Evolutionary conservation across 2,797 vertebrate species (phyloP).

Genomic region (Anguilla marmorata): DNA sequence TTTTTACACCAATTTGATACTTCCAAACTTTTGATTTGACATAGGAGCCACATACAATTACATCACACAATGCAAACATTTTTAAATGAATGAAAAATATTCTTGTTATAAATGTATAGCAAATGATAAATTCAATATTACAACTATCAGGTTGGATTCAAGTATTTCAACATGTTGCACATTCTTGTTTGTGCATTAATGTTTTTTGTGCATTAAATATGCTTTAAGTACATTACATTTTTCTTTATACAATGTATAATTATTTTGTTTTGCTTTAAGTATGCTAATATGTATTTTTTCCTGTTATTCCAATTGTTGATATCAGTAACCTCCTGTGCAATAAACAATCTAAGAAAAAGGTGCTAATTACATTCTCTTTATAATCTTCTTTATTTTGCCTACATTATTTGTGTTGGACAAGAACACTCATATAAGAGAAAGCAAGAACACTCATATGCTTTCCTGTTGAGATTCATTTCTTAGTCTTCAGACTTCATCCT

Average conservation of each 20-base stretch:
- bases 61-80: too few species aligned
- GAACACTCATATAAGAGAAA: neutral
- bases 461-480: neutral
- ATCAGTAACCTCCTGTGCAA: neutral
- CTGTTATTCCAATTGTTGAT: neutral
- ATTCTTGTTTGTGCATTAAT: too few species aligned
- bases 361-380: neutral
- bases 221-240: neutral
- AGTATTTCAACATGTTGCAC: too few species aligned
- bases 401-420: neutral
- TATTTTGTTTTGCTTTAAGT: neutral
- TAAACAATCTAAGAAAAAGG: neutral
- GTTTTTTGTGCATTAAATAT: neutral
- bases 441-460: neutral
- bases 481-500: too few species aligned
- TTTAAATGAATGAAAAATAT: too few species aligned
- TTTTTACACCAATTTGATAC: too few species aligned
- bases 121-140: too few species aligned
- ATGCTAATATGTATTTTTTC: neutral
- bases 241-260: neutral
- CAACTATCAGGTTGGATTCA: too few species aligned
- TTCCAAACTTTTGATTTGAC: too few species aligned
- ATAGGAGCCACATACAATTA: too few species aligned
- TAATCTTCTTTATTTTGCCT: neutral
- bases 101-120: too few species aligned